Evolutionary conservation across 2,888 invertebrate genomes (phyloP).

Genomic region (Griposia aprilina): DNA sequence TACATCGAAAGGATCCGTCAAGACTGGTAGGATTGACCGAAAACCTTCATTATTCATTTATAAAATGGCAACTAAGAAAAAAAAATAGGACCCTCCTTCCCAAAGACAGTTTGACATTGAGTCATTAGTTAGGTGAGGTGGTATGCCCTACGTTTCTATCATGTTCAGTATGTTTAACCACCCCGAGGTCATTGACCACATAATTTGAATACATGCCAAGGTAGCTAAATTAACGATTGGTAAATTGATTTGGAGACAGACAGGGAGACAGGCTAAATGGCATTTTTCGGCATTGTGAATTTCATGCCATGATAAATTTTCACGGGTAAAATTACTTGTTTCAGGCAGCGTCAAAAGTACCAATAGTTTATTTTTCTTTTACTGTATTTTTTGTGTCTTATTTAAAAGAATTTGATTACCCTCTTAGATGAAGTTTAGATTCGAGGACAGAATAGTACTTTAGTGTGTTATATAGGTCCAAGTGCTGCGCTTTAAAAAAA

Average conservation of each 20-base stretch:
- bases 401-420: not conserved
- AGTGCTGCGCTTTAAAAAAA: not conserved
- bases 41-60: constrained; percentile 14
- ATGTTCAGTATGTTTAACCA: constrained; percentile 26
- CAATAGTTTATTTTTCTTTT: not conserved
- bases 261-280: constrained; percentile 30
- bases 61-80: not conserved
- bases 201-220: constrained; percentile 65
- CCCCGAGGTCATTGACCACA: constrained; percentile 56
- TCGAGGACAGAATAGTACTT: too few species aligned
- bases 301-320: constrained; percentile 17
- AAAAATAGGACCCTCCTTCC: not conserved
- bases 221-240: constrained; percentile 44
- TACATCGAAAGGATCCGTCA: not conserved
- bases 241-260: constrained; percentile 59
- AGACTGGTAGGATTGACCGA: constrained; percentile 6
- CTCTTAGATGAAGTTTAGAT: not conserved
- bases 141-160: constrained; percentile 21
- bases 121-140: constrained; percentile 33
- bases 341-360: not conserved
- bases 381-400: too few species aligned
- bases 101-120: constrained; percentile 45
- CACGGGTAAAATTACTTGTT: not conserved
- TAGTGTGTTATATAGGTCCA: not conserved
- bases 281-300: constrained; percentile 6